A percentile compares a stretch with the other conserved stretches of the same genome.
phyloP scores from a whole-genome alignment of 2,113 vertebrate species.

The Nycticebus coucang region DNA sequence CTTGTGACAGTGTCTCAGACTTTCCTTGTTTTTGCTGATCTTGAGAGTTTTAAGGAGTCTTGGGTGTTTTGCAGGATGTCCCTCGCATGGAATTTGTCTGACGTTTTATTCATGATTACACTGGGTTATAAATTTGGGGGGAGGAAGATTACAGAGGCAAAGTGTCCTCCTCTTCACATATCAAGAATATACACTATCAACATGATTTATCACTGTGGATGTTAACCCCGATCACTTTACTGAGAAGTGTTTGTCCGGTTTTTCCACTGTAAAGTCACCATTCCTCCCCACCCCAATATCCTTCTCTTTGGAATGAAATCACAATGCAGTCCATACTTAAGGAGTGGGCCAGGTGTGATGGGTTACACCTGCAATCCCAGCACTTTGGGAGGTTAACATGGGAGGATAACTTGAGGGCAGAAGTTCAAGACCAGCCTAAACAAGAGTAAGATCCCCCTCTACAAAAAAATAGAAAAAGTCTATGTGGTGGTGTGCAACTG shows the following conservation, averaged over 20 bases:
- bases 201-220: neutral
- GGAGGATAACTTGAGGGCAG: no score
- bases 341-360: neutral
- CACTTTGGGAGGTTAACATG: no score
- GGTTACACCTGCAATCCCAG: no score
- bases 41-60: neutral
- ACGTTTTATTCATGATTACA: neutral
- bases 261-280: neutral
- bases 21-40: neutral
- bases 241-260: neutral
- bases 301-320: neutral
- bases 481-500: no score
- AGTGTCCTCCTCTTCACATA: neutral
- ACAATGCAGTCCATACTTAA: neutral
- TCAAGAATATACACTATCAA: neutral
- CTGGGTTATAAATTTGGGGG: neutral
- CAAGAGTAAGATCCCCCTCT: no score
- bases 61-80: neutral
- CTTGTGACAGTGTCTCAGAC: neutral
- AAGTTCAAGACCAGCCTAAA: no score
- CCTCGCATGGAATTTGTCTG: neutral
- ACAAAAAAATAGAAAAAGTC: no score
- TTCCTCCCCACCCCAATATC: neutral
- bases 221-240: neutral
- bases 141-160: neutral